Conservation (phyloP, 2,888 invertebrate genomes). For the Diaphora mendica region DNA sequence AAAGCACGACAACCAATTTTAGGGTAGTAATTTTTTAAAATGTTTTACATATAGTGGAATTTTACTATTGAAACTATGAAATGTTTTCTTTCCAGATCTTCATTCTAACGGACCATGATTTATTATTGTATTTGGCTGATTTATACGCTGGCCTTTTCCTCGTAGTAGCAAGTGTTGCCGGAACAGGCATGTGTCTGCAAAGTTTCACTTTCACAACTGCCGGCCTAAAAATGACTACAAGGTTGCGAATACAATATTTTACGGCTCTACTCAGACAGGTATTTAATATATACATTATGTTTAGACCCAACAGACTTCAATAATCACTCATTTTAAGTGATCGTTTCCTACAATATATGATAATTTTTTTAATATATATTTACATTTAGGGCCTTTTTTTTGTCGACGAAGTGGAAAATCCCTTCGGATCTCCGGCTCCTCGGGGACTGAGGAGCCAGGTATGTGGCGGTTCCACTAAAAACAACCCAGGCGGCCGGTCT, state of each 20-base stretch:
- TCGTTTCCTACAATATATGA: neutral
- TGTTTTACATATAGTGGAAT: neutral
- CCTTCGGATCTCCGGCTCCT: too few relatives aligned
- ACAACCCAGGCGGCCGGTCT: too few relatives aligned
- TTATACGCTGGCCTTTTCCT: slow-evolving; percentile 89
- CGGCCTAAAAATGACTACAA: slow-evolving; percentile 91
- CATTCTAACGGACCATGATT: slow-evolving; percentile 81
- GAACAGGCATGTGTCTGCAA: slow-evolving; percentile 89
- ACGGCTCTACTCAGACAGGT: slow-evolving; percentile 86
- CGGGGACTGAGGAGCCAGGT: too few relatives aligned
- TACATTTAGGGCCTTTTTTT: too few relatives aligned
- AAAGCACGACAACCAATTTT: too few relatives aligned
- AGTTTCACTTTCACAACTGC: slow-evolving; percentile 91
- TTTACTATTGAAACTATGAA: neutral
- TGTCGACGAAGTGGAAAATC: too few relatives aligned
- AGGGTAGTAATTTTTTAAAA: too few relatives aligned
- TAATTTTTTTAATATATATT: too few relatives aligned
- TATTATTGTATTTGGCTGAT: slow-evolving; percentile 86
- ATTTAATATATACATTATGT: slow-evolving; percentile 1
- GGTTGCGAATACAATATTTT: slow-evolving; percentile 83
- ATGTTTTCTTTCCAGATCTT: slow-evolving; percentile 79
- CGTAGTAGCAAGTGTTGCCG: slow-evolving; percentile 88
- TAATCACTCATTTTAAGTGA: neutral
- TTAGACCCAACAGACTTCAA: neutral
- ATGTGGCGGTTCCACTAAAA: too few relatives aligned